Base-by-base conservation (phyloP, 2,113 vertebrate genomes). In the Scomber scombrus region DNA sequence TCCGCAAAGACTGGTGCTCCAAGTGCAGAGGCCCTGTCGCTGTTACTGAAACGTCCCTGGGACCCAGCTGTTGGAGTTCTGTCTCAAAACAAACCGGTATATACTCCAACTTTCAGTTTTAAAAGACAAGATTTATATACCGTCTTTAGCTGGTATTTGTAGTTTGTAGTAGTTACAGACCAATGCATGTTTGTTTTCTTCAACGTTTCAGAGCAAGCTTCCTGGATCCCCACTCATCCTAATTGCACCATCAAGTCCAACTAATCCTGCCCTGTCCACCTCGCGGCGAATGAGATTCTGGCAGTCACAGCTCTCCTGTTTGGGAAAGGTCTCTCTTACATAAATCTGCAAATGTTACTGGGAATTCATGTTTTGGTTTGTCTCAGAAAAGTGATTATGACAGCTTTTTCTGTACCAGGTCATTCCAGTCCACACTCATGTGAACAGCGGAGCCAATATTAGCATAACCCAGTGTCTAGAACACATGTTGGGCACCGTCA, bases 1-100 rank as follows among this genome's bases (percentile, higher is more conserved):
- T 96, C 97, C 0, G 78, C 96, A 0, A 99, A 98, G 93, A 97
- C 96, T 0, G 97, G 97, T 2, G 95, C 97, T 0, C 96, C 97
- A 0, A 97, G 97, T 1, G 96, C 96, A 0, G 98, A 99, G 91
- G 98, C 98, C 0, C 94, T 99, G 80, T 98, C 97, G 0, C 94
- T 99, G 75, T 93, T 99, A 9, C 91, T 99, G 62, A 99, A 99
- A 91, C 95, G 98, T 4, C 98, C 98, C 0, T 99, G 98, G 98
- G 98, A 99, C 86, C 98, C 98, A 0, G 98, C 98, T 0, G 96
- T 99, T 45, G 97, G 98, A 0, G 97, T 99, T 61, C 91, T 99
- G 77, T 98, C 98, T 2, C 98, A 99, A 72, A 99, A 99, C 80
- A 99, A 99, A 92, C 98, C 98, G 0, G 98, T 99, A 95, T 82